Conservation (phyloP, 2,797 vertebrate species). For the Chaenodraco wilsoni region DNA sequence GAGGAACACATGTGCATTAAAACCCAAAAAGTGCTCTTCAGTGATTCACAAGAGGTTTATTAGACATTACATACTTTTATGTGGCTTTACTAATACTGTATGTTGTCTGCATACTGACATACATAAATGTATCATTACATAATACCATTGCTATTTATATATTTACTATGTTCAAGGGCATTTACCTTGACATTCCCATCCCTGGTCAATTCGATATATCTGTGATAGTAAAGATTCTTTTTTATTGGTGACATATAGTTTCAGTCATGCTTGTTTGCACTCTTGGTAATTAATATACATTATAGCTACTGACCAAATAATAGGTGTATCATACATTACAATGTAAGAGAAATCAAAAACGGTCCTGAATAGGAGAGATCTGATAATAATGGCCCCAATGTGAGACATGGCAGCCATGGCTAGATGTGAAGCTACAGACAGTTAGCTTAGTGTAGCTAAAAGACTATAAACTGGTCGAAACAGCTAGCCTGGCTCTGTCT, state of each 20-base stretch:
- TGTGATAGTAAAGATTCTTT: slow-evolving; percentile 44
- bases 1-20: not conserved
- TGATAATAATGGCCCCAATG: not conserved
- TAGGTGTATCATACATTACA: slow-evolving; percentile 17
- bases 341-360: slow-evolving; percentile 27
- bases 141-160: slow-evolving; percentile 27
- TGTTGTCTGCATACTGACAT: not conserved
- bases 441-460: not conserved
- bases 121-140: slow-evolving; percentile 19
- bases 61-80: slow-evolving; percentile 23
- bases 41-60: slow-evolving; percentile 49
- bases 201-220: slow-evolving; percentile 47
- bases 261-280: slow-evolving; percentile 55
- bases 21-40: not conserved
- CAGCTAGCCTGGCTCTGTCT: not conserved
- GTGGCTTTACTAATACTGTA: not conserved
- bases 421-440: not conserved
- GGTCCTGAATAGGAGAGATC: not conserved
- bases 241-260: slow-evolving; percentile 54
- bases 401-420: not conserved
- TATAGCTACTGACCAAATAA: slow-evolving; percentile 12
- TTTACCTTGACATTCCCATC: slow-evolving; percentile 36
- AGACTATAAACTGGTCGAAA: not conserved
- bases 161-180: slow-evolving; percentile 44
- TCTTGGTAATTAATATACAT: slow-evolving; percentile 31